phyloP scores from a whole-genome alignment of 2,797 vertebrate genomes.

The Lophius americanus region DNA sequence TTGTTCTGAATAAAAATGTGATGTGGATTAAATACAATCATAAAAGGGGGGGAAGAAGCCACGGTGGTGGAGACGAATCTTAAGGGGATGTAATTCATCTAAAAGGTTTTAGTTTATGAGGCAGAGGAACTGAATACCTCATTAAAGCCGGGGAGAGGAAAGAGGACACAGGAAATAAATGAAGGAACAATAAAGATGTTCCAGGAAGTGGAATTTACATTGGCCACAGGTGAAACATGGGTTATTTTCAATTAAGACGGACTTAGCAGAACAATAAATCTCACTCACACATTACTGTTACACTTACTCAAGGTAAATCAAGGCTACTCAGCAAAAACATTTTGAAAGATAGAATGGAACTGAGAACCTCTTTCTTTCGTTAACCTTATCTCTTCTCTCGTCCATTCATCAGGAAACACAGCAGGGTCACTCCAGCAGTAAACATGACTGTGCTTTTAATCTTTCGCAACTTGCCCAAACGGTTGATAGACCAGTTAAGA shows the following conservation, averaged over 20 bases:
- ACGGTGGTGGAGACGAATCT: conserved; percentile 67
- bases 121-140: conserved; percentile 62
- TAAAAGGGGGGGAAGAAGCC: conserved; percentile 62
- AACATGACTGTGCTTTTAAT: conserved; percentile 48
- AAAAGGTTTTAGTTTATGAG: conserved; percentile 77
- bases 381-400: conserved; percentile 27
- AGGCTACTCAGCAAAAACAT: conserved; percentile 7
- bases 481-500: conserved; percentile 33
- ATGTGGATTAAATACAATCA: conserved; percentile 76
- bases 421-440: conserved; percentile 47
- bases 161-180: conserved; percentile 59
- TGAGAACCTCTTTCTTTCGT: conserved; percentile 19
- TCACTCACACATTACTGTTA: conserved; percentile 38
- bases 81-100: conserved; percentile 76
- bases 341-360: conserved; percentile 15
- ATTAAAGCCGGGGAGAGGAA: conserved; percentile 61
- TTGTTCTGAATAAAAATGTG: conserved; percentile 75
- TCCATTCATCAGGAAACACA: conserved; percentile 39
- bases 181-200: conserved; percentile 68
- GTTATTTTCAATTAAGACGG: conserved; percentile 64
- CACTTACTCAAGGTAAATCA: conserved; percentile 34
- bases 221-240: conserved; percentile 66
- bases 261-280: conserved; percentile 57
- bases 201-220: conserved; percentile 63
- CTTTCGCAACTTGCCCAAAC: conserved; percentile 51